Base-by-base conservation (phyloP, 2,888 invertebrate species). In the Andrena camellia region DNA sequence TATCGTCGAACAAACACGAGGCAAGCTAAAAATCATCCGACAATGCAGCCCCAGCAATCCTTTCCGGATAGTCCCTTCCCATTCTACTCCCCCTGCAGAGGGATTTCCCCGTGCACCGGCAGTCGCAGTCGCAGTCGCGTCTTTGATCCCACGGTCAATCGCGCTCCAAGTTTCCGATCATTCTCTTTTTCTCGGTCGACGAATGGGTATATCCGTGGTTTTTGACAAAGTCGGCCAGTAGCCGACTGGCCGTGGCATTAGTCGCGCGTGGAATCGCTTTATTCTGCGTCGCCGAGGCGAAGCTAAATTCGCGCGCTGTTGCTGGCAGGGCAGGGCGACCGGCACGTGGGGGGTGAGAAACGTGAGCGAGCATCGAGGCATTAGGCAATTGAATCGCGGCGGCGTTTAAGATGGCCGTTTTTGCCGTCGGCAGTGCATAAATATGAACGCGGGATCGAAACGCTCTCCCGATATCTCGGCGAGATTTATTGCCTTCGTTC, bases 401-500 rank as follows among this genome's bases (percentile, higher is more conserved):
- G 23, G 48, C 68, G 78, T 63, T 68, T 26, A 68, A 23, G 63
- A 20, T 23, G 57, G 4, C 26, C 29, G 63, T 77, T 77, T 70
- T 77, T 70, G 48, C 26, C 52, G 33, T 6, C 31, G 50, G 8
- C 3, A 59, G 69, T 17, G 59, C 59, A 78, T 79, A 77, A 77
- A 77, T 78, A 79, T 60, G 70, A 66, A 29, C 64, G 26, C 23
- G 79, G 64, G 66, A 77, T 79, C 64, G 78, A 70, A 77, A 66
- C 50, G 78, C 26, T 50, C 29, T 52, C 60, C n/a, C 48, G 79
- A 59, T 77, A 70, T 64, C 57, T 64, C 20, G n/a, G 2, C 67
- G 50, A 79, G 78, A 79, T 79, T 79, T 79, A 78, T 79, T 66
- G 52, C 63, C n/a, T 59, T 50, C 50, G 48, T 29, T 77, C 78